Evolutionary conservation across 2,888 invertebrate species (phyloP), one percentile per base, ranked within the genome.

Genomic region (Acanthosoma haemorrhoidale): DNA sequence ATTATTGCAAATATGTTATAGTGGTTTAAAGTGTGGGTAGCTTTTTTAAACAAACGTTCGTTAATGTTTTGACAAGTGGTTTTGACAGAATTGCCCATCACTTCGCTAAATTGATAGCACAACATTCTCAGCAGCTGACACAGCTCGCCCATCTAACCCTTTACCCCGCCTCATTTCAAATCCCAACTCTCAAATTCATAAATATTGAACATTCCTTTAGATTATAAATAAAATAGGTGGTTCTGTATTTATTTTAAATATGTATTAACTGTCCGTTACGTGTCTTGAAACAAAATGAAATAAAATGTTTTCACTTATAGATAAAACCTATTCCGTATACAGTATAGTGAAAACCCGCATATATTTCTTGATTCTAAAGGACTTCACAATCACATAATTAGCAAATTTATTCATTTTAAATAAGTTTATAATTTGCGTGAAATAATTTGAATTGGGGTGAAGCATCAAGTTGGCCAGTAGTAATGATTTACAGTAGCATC

Each of bases 21-120:
- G n/a, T n/a, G n/a, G n/a, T n/a, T n/a, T n/a, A n/a, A n/a, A n/a
- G n/a, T n/a, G n/a, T n/a, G n/a, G n/a, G n/a, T n/a, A n/a, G n/a
- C n/a, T n/a, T n/a, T n/a, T n/a, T n/a, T n/a, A n/a, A n/a, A n/a
- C n/a, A n/a, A n/a, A n/a, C n/a, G n/a, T n/a, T n/a, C n/a, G n/a
- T n/a, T n/a, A n/a, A n/a, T n/a, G n/a, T n/a, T n/a, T n/a, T n/a
- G n/a, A n/a, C n/a, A n/a, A n/a, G n/a, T n/a, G n/a, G n/a, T n/a
- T n/a, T n/a, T n/a, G n/a, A n/a, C n/a, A n/a, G n/a, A n/a, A n/a
- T n/a, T n/a, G n/a, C n/a, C n/a, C n/a, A n/a, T 34, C 32, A 18
- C 67, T 51, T 51, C n/a, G 67, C 67, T 34, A 67, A 67, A 67
- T 51, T 67, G 34, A 31, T 57, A 57, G 67, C 67, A 67, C 51